Percentiles rank a stretch among this genome's conserved stretches.
Evolutionary conservation across 2,113 vertebrate species (phyloP).

Genomic region (Gymnogyps californianus): DNA sequence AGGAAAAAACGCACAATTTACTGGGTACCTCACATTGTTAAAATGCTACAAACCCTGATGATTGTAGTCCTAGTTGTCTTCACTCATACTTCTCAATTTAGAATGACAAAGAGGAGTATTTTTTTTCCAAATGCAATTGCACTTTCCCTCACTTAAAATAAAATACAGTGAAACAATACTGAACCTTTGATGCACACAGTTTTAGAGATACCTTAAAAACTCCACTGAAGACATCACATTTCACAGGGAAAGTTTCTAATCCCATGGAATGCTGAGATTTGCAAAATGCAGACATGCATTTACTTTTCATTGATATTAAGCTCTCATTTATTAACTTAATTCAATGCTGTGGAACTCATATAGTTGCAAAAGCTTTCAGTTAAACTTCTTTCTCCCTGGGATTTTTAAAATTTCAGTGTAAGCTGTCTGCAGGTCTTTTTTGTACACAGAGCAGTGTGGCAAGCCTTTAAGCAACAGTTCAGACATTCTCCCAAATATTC

Average conservation of each 20-base stretch:
- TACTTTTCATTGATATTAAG: slow-evolving; percentile 1
- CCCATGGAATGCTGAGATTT: neutral
- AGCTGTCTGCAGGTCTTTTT: neutral
- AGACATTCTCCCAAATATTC: neutral
- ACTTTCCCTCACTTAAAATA: neutral
- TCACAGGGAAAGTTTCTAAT: neutral
- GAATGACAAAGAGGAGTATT: neutral
- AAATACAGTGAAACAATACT: neutral
- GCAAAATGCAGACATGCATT: neutral
- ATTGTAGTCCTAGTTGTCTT: neutral
- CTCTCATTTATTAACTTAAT: neutral
- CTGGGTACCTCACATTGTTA: neutral
- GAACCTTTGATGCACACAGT: neutral
- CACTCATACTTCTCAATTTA: neutral
- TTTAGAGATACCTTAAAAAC: neutral
- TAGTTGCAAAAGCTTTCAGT: neutral
- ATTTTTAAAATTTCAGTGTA: neutral
- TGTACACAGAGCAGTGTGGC: neutral
- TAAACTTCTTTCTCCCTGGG: neutral
- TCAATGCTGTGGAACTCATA: neutral
- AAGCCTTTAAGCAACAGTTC: neutral
- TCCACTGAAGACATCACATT: neutral
- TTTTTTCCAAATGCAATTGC: neutral
- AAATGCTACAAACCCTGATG: neutral
- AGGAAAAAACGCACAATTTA: neutral